Evolutionary conservation across 1,140 invertebrate genomes (phyloP), one percentile per base, ranked within the genome.

Genomic region (Lepidurus couesii): DNA sequence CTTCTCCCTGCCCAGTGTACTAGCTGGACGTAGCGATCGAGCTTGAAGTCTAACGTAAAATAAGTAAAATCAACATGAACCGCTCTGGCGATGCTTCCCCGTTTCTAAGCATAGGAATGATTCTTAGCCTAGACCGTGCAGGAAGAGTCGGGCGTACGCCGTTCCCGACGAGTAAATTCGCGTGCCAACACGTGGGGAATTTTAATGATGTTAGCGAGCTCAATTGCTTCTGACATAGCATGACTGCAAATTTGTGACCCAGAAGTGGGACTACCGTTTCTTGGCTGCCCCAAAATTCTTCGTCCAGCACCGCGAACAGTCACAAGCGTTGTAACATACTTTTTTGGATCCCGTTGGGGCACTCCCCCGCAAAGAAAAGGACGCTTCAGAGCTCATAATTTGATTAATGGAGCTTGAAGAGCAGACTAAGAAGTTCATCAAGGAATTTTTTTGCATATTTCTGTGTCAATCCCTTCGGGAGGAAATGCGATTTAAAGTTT

Each of bases 191-290:
- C n/a, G 53, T 16, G 16, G 16, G 53, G 53, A 65, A 65, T 65
- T 21, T 65, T 65, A 65, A 65, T 65, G 53, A 65, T 65, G 53
- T 65, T 65, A 65, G 53, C 53, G 16, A 65, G 16, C 13, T 65
- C 53, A 65, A 65, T 65, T 65, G 53, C 53, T 65, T 65, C 34
- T 65, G 53, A 65, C 53, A 21, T 65, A 65, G 53, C 53, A 65
- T 65, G 53, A 65, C 53, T 21, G 21, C 21, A 21, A 65, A 65
- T 65, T 65, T 65, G 53, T 65, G 53, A 21, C 53, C 53, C 16
- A 65, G 53, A 34, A 34, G 34, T 34, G 34, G 34, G 34, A 34
- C 34, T 34, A 34, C 34, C 34, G 34, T 34, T 34, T 34, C 34
- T 34, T 65, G 21, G 21, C 53, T 65, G 1, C 21, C 21, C 16